phyloP scores from a whole-genome alignment of 2,113 vertebrate genomes.

The Dissostichus mawsoni region DNA sequence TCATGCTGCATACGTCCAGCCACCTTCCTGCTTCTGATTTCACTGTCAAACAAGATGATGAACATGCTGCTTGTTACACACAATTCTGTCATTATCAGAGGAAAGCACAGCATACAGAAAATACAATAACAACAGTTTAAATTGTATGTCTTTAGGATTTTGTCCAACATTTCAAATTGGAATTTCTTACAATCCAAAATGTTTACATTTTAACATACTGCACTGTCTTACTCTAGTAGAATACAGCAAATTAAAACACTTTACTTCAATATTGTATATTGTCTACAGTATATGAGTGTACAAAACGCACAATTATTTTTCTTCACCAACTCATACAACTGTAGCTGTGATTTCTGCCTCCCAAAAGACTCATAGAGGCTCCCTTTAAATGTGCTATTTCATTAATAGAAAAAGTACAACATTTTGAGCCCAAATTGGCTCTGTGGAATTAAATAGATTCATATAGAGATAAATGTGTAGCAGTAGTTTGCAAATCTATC shows the following conservation, averaged over 20 bases:
- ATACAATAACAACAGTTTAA: not conserved
- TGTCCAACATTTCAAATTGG: no score
- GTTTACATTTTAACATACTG: no score
- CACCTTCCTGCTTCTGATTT: slow-evolving; percentile 50
- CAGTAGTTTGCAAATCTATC: not conserved
- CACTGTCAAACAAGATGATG: slow-evolving; percentile 22
- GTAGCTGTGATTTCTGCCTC: not conserved
- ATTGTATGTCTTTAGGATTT: not conserved
- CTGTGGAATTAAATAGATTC: not conserved
- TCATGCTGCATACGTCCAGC: not conserved
- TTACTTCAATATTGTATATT: not conserved
- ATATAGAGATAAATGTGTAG: not conserved
- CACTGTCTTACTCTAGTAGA: not conserved
- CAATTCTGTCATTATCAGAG: slow-evolving; percentile 21
- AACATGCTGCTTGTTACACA: not conserved
- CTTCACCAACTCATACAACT: not conserved
- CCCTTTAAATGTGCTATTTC: not conserved
- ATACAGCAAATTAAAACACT: not conserved
- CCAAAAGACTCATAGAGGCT: not conserved
- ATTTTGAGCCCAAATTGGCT: not conserved
- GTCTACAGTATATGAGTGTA: not conserved
- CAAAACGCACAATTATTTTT: not conserved
- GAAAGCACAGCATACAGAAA: slow-evolving; percentile 1
- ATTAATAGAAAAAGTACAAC: not conserved
- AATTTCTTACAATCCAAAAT: no score